Conservation (phyloP, 2,113 vertebrate species). For the Carettochelys insculpta region DNA sequence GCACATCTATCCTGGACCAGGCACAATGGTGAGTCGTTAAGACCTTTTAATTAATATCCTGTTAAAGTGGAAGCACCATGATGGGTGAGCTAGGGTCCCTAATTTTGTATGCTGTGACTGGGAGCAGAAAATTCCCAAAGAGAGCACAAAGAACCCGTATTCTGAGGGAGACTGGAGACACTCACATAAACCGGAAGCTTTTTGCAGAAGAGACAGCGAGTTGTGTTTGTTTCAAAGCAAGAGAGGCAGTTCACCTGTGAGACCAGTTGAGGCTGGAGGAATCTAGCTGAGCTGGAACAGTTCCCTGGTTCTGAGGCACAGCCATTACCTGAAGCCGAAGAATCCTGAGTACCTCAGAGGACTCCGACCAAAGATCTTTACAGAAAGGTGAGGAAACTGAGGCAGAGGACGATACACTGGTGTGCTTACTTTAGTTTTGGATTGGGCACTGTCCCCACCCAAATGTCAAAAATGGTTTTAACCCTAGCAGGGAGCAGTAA, state of each 20-base stretch:
- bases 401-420: neutral
- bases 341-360: neutral
- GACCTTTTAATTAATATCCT: neutral
- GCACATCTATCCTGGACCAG: neutral
- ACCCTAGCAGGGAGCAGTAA: too few species aligned
- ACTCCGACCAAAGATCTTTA: neutral
- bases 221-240: neutral
- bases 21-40: neutral
- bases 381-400: neutral
- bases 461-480: too few species aligned
- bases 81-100: neutral
- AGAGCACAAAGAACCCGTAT: neutral
- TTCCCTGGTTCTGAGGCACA: neutral
- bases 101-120: neutral
- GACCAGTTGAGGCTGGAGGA: neutral
- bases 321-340: neutral
- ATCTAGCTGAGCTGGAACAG: neutral
- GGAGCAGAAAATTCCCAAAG: neutral
- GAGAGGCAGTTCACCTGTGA: neutral
- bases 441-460: too few species aligned
- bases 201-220: neutral
- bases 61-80: neutral
- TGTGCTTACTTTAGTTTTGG: neutral
- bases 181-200: neutral
- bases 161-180: neutral